Evolutionary conservation across 1,140 invertebrate genomes (phyloP).

Genomic region (Carcinoscorpius rotundicauda): DNA sequence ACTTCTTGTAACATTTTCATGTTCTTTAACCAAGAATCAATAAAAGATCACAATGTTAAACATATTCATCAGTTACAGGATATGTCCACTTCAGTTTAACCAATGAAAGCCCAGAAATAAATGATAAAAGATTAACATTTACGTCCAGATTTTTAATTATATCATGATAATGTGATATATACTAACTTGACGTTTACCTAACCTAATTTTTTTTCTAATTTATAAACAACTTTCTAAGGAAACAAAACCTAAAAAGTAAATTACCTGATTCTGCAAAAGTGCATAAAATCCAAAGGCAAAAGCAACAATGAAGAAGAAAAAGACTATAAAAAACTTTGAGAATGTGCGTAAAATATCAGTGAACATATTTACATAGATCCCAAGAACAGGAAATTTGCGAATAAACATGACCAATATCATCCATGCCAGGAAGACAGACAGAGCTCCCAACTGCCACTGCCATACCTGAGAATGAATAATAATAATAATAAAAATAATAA

Average conservation of each 20-base stretch:
- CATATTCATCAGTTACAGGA: too few relatives aligned
- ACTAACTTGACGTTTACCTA: too few relatives aligned
- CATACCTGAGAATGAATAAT: conserved; percentile 29
- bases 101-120: too few relatives aligned
- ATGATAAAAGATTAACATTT: too few relatives aligned
- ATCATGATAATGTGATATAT: too few relatives aligned
- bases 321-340: conserved; percentile 39
- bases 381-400: conserved; percentile 38
- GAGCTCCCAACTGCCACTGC: conserved; percentile 41
- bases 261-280: conserved; percentile 36
- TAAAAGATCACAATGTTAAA: too few relatives aligned
- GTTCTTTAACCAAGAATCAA: too few relatives aligned
- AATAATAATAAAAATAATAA: conserved; percentile 1
- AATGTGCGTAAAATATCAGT: conserved; percentile 41
- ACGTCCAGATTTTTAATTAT: too few relatives aligned
- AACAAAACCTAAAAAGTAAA: neutral
- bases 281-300: conserved; percentile 40
- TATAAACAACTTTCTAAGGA: too few relatives aligned
- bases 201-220: too few relatives aligned
- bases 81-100: too few relatives aligned
- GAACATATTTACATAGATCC: conserved; percentile 46
- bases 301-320: conserved; percentile 41
- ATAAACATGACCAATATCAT: conserved; percentile 39
- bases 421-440: conserved; percentile 39
- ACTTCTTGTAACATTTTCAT: too few relatives aligned